Conservation (phyloP, 2,888 invertebrate species). For the Lepidochrysops patricia region DNA sequence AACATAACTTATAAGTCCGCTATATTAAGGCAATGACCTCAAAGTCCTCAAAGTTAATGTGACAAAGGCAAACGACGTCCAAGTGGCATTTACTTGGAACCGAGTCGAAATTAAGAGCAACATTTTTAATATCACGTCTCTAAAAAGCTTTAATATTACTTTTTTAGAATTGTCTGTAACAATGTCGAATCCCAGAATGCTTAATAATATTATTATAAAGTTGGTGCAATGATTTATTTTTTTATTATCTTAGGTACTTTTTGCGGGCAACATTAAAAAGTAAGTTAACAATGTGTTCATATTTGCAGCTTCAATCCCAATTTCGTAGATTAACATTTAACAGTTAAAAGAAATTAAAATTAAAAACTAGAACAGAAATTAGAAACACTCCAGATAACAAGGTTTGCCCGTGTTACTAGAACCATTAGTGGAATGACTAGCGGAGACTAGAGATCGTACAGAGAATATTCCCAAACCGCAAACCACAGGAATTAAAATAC, state of each 20-base stretch:
- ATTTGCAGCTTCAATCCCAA: background rate
- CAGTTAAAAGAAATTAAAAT: background rate
- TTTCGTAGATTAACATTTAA: background rate
- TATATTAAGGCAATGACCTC: background rate
- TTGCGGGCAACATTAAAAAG: background rate
- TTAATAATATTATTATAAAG: too few relatives aligned
- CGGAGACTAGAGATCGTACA: background rate
- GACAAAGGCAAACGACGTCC: background rate
- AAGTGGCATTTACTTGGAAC: background rate
- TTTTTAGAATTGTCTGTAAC: background rate
- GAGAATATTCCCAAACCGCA: slow-evolving; percentile 6
- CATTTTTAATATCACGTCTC: background rate
- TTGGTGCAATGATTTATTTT: too few relatives aligned
- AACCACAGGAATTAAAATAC: slow-evolving; percentile 5
- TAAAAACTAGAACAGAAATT: slow-evolving; percentile 4
- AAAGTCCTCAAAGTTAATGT: background rate
- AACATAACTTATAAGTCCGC: too few relatives aligned
- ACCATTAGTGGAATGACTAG: background rate
- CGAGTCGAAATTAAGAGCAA: background rate
- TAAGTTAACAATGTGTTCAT: background rate
- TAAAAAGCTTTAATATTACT: background rate
- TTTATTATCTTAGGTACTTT: too few relatives aligned
- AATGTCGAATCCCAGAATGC: too few relatives aligned
- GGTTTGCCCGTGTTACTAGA: background rate
- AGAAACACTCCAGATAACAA: slow-evolving; percentile 4